Conservation (phyloP, 1,140 invertebrate genomes). For the Marisa cornuarietis region DNA sequence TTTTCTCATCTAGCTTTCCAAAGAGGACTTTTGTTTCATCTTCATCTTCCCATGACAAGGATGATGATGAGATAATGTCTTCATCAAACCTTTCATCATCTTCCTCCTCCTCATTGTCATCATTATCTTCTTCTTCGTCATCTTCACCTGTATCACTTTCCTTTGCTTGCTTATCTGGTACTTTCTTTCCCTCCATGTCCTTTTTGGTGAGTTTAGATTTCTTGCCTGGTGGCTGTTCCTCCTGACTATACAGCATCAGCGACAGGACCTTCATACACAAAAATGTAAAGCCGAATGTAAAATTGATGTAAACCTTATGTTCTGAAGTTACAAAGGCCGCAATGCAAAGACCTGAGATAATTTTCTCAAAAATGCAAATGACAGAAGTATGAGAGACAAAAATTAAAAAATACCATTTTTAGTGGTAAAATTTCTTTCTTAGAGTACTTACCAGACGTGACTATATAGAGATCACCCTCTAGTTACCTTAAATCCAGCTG, state of each 20-base stretch:
- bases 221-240: conserved; percentile 39
- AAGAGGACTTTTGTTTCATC: conserved; percentile 36
- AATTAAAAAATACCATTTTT: too few species aligned
- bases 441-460: too few species aligned
- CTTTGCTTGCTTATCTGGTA: conserved; percentile 21
- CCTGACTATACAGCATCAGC: conserved; percentile 61
- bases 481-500: too few species aligned
- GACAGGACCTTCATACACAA: conserved; percentile 53
- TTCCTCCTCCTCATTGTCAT: conserved; percentile 34
- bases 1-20: conserved; percentile 50
- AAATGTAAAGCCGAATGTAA: not conserved
- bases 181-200: conserved; percentile 28
- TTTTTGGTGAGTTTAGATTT: conserved; percentile 34
- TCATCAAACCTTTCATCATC: conserved; percentile 33
- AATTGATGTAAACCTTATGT: too few species aligned
- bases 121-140: conserved; percentile 37
- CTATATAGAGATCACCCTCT: too few species aligned
- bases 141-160: conserved; percentile 21
- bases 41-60: conserved; percentile 28
- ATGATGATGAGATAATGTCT: conserved; percentile 22
- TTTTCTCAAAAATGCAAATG: too few species aligned
- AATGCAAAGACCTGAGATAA: too few species aligned
- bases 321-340: too few species aligned
- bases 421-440: too few species aligned
- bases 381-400: too few species aligned